Base-by-base conservation (phyloP, 2,797 vertebrate genomes). In the Sebastes umbrosus region DNA sequence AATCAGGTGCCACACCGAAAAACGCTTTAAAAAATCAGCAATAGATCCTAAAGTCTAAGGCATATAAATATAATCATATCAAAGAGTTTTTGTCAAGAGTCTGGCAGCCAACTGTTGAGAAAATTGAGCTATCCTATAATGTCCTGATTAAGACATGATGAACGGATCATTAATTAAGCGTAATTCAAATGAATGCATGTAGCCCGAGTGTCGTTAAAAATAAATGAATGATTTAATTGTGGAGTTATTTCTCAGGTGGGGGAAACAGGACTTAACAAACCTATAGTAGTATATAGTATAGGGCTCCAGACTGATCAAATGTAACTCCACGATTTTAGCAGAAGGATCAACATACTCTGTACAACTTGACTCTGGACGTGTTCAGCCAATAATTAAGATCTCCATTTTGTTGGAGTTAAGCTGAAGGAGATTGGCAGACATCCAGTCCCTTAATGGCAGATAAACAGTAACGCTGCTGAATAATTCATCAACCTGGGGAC, bases 381-480 rank as follows among this genome's bases (percentile, higher is more conserved):
- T 69, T 73, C 43, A 73, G 57, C 57, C 74, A 75, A 46, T 82
- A 60, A 82, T 84, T 82, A 77, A 84, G 31, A 80, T 39, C 29
- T 82, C 34, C 2, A 1, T 54, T 77, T 80, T 72, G 78, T 80
- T 69, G 36, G 66, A 59, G 54, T 82, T 80, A 72, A 66, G 36
- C 66, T 90, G 50, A 70, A 64, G n/a, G 57, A 73, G 62, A 69
- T 16, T 80, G 86, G 77, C 75, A 84, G 73, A 8, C 67, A 67
- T 76, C 71, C 84, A 75, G 58, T 69, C 34, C 69, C 64, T 74
- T 79, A 87, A 79, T 88, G 29, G 52, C 71, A 78, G 77, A 84
- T 81, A 73, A 87, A 87, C 69, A 82, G 66, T 63, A 62, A 34
- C 50, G 59, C 31, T 29, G 34, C 24, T 81, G 60, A 82, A 75